Evolutionary conservation across 2,113 vertebrate genomes (phyloP).

Genomic region (Acanthisitta chloris): DNA sequence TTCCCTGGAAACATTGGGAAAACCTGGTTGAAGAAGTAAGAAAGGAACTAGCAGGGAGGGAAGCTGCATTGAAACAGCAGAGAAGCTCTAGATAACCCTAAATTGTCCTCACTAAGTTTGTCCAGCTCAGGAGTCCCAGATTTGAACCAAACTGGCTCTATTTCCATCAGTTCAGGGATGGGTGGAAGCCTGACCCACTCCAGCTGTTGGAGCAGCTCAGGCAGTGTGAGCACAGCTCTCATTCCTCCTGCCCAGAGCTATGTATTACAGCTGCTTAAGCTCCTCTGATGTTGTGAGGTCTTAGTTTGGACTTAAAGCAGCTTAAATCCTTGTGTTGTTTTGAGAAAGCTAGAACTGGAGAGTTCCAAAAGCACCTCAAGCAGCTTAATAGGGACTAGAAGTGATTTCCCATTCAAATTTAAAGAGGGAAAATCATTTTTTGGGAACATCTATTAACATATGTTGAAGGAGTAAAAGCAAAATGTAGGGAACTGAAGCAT

Average conservation of each 20-base stretch:
- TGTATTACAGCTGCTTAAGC: background rate
- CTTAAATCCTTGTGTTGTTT: background rate
- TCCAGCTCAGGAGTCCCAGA: background rate
- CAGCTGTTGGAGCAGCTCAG: background rate
- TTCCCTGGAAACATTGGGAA: slow-evolving; percentile 16
- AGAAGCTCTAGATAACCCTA: background rate
- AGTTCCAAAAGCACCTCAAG: background rate
- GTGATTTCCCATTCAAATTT: background rate
- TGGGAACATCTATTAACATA: accelerated
- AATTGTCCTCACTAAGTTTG: background rate
- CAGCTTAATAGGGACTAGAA: background rate
- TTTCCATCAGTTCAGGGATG: background rate
- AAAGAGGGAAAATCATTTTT: background rate
- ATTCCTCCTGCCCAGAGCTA: background rate
- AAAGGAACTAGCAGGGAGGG: background rate
- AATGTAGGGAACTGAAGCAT: accelerated
- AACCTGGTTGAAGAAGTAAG: background rate
- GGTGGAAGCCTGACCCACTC: background rate
- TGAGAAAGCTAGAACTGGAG: background rate
- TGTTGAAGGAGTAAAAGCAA: background rate
- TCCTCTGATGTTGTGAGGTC: background rate
- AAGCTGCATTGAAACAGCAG: background rate
- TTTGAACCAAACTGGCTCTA: background rate
- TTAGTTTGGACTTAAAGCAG: background rate
- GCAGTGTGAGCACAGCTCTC: background rate